phyloP scores from a whole-genome alignment of 1,140 invertebrate species.

The Leptonema lineaticorne region DNA sequence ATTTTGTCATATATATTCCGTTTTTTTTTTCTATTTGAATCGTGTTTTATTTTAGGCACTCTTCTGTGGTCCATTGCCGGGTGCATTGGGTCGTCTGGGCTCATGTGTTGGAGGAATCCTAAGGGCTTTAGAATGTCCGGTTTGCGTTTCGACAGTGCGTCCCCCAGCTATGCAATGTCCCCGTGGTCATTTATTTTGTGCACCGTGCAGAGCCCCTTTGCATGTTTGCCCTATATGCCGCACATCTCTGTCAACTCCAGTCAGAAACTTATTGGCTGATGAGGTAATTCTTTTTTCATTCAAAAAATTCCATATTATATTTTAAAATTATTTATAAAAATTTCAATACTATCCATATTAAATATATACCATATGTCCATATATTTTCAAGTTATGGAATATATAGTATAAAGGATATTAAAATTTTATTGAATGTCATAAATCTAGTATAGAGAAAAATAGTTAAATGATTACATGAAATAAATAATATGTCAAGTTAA shows the following conservation, averaged over 20 bases:
- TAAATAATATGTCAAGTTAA: too few relatives aligned
- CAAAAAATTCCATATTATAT: too few relatives aligned
- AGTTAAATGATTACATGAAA: too few relatives aligned
- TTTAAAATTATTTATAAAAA: too few relatives aligned
- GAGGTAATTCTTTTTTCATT: constrained; percentile 46
- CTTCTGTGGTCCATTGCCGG: constrained; percentile 58
- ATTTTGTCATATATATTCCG: too few relatives aligned
- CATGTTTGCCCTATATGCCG: constrained; percentile 64
- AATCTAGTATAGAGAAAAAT: too few relatives aligned
- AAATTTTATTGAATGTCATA: too few relatives aligned
- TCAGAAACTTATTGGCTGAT: constrained; percentile 59
- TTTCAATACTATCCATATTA: too few relatives aligned
- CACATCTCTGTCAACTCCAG: constrained; percentile 48
- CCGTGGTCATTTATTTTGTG: constrained; percentile 66
- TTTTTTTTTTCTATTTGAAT: too few relatives aligned
- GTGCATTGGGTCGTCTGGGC: constrained; percentile 54
- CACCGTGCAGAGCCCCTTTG: constrained; percentile 60
- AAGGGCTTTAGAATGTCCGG: constrained; percentile 63
- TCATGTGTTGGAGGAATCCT: constrained; percentile 55
- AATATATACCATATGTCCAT: too few relatives aligned
- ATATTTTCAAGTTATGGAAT: too few relatives aligned
- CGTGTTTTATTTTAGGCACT: constrained; percentile 47
- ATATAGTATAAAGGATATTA: too few relatives aligned
- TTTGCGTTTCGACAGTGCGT: constrained; percentile 60
- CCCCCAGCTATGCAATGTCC: constrained; percentile 67